These are phyloP conservation scores for Streblospio benedicti DNA, from an alignment of 1,140 invertebrate species.

Conservation along the genomic window DNA sequence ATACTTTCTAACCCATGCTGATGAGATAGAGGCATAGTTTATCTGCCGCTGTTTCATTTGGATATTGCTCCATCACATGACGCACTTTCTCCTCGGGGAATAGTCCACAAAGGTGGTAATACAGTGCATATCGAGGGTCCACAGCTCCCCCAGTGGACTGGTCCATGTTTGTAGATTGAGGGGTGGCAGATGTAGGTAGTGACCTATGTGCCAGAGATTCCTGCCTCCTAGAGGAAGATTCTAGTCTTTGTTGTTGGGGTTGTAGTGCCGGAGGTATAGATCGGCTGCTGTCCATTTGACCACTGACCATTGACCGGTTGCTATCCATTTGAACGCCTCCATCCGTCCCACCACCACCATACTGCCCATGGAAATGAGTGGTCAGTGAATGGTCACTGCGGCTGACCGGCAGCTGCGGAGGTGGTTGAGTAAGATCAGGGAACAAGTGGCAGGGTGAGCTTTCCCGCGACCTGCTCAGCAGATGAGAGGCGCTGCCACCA, in stretches of 20 bases:
- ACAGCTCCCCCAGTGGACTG: constrained; percentile 25
- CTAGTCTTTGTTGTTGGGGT: too few relatives aligned
- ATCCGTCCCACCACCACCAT: background rate
- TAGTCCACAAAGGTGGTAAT: constrained; percentile 74
- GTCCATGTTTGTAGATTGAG: background rate
- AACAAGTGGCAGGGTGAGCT: background rate
- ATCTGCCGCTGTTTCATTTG: constrained; percentile 76
- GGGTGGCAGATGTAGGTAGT: background rate
- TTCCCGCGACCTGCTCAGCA: background rate
- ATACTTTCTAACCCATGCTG: too few relatives aligned
- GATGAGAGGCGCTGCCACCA: background rate
- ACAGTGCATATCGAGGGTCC: constrained; percentile 64
- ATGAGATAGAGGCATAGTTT: constrained; percentile 80
- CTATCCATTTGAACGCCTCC: too few relatives aligned
- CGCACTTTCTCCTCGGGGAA: constrained; percentile 82
- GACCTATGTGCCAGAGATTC: background rate
- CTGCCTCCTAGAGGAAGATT: too few relatives aligned
- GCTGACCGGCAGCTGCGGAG: background rate
- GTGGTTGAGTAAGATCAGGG: background rate
- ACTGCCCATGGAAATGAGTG: background rate
- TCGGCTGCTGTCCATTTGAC: too few relatives aligned
- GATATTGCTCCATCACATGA: constrained; percentile 72
- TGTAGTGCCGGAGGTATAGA: too few relatives aligned
- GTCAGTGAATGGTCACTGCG: background rate
- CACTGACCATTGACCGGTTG: too few relatives aligned